phyloP scores from a whole-genome alignment of 2,888 invertebrate genomes.

The Chironomus tentans region DNA sequence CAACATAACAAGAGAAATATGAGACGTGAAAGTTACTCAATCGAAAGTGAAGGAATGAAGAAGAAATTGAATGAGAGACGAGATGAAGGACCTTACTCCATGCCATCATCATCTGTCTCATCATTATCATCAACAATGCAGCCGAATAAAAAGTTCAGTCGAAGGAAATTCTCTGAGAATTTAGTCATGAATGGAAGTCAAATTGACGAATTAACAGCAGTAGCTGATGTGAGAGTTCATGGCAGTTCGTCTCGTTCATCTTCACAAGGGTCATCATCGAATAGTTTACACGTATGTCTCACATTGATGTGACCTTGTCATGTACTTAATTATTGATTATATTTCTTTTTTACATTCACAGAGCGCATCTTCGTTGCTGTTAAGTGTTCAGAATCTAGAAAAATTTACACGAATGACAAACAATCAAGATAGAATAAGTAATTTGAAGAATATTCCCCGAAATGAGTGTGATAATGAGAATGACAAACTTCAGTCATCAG shows the following conservation, averaged over 20 bases:
- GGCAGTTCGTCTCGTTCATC: not conserved
- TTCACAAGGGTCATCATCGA: conserved; percentile 10
- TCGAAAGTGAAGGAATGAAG: not conserved
- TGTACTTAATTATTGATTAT: not conserved
- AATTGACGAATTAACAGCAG: not conserved
- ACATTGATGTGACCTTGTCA: not conserved
- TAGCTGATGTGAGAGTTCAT: not conserved
- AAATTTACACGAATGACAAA: not conserved
- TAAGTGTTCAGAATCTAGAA: conserved; percentile 6
- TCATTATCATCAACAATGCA: not conserved
- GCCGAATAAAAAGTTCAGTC: not conserved
- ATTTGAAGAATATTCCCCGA: not conserved
- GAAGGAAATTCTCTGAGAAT: not conserved
- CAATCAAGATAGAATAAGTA: not conserved
- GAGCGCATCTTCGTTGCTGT: conserved; percentile 5
- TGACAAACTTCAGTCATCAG: too few relatives aligned
- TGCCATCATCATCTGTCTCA: conserved; percentile 5
- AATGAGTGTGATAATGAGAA: too few relatives aligned
- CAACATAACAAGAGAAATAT: not conserved
- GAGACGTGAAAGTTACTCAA: not conserved
- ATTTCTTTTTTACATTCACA: not conserved
- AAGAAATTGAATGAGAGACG: not conserved
- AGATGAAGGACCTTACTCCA: not conserved
- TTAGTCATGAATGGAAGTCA: too few relatives aligned
- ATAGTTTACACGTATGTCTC: conserved; percentile 9